Percentiles rank a stretch among this genome's conserved stretches.
phyloP scores from a whole-genome alignment of 2,113 vertebrate genomes.

The Empidonax alnorum region DNA sequence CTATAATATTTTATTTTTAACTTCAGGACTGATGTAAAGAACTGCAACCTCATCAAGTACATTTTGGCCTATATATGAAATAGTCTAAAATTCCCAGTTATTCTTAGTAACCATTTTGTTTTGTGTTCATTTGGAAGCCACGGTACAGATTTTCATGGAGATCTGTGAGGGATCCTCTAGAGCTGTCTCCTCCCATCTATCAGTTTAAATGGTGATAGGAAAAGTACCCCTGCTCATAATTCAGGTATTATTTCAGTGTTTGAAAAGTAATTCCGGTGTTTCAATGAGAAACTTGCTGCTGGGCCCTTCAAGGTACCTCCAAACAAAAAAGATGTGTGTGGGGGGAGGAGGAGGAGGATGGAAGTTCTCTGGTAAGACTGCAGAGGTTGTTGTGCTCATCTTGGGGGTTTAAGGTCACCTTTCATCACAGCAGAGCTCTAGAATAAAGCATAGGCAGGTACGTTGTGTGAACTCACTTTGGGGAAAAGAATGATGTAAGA shows the following conservation, averaged over 20 bases:
- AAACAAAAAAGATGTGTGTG: not conserved
- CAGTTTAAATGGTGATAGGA: not conserved
- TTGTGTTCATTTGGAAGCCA: not conserved
- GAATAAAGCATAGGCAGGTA: not conserved
- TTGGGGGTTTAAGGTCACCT: not conserved
- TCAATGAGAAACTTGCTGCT: not conserved
- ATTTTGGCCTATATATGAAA: not conserved
- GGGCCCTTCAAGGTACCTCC: not conserved
- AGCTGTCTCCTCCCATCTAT: not conserved
- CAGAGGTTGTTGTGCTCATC: not conserved
- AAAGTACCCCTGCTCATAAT: not conserved
- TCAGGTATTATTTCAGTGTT: not conserved
- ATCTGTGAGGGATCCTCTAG: not conserved
- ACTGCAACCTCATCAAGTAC: not conserved
- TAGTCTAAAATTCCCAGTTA: not conserved
- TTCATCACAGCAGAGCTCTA: not conserved
- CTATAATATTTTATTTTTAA: not conserved
- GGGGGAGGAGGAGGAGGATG: not conserved
- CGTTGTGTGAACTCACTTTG: not conserved
- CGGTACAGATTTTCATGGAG: not conserved
- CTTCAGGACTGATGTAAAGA: not conserved
- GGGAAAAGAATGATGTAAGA: not conserved
- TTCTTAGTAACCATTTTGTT: not conserved
- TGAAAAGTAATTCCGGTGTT: not conserved
- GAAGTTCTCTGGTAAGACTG: not conserved